Percentiles rank a stretch among this genome's conserved stretches.
phyloP scores from a whole-genome alignment of 2,113 vertebrate species.

The Choloepus hoffmanni region DNA sequence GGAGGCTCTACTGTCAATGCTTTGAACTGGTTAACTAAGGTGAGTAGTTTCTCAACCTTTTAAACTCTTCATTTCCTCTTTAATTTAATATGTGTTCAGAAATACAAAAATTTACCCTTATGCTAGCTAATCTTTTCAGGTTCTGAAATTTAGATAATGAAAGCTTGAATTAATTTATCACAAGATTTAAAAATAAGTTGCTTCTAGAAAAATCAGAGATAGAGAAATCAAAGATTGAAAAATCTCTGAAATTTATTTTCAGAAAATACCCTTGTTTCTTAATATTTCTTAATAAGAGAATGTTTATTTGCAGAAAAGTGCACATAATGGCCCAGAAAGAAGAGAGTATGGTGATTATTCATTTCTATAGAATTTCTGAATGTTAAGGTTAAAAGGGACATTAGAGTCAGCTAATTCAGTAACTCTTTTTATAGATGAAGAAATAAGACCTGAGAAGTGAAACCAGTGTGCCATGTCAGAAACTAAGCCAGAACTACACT shows the following conservation, averaged over 20 bases:
- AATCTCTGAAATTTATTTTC: neutral
- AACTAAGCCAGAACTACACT: neutral
- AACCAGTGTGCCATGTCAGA: neutral
- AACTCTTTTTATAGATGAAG: neutral
- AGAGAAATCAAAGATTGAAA: neutral
- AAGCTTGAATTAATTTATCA: neutral
- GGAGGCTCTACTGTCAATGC: slow-evolving; percentile 91
- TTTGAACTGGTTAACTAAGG: slow-evolving; percentile 92
- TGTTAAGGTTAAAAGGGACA: neutral
- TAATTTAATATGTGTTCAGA: neutral
- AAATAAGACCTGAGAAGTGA: neutral
- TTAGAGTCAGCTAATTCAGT: neutral
- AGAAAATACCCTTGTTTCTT: neutral
- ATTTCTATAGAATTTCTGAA: neutral
- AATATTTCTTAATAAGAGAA: neutral
- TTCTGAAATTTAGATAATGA: neutral
- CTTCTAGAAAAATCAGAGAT: neutral
- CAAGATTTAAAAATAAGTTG: neutral
- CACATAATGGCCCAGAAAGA: neutral
- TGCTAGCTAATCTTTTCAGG: neutral
- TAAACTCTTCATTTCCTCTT: neutral
- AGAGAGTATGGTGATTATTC: neutral
- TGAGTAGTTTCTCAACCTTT: slow-evolving; percentile 69
- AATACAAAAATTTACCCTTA: neutral
- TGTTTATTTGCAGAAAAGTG: neutral